Evolutionary conservation across 2,888 invertebrate genomes (phyloP).

Genomic region (Minunthozetes semirufus): DNA sequence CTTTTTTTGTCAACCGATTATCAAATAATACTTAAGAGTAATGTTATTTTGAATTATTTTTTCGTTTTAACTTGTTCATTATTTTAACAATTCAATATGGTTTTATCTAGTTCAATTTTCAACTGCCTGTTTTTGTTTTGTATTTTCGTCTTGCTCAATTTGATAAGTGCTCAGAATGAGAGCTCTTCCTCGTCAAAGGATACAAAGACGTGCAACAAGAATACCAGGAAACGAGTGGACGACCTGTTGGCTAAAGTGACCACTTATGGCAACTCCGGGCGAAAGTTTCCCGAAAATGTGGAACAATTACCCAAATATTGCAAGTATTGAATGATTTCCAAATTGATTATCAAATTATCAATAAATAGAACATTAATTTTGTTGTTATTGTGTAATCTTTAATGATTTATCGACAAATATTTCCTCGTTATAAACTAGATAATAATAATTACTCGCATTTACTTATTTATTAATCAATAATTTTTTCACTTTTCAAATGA

Average conservation of each 20-base stretch:
- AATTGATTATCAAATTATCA: background rate
- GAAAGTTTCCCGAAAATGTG: conserved; percentile 20
- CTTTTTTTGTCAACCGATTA: too few species aligned
- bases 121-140: too few species aligned
- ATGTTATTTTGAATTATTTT: too few species aligned
- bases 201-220: background rate
- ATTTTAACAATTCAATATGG: too few species aligned
- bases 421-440: too few species aligned
- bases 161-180: background rate
- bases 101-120: too few species aligned
- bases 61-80: too few species aligned
- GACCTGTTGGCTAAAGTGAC: conserved; percentile 11
- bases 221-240: conserved; percentile 3
- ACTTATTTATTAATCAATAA: too few species aligned
- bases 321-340: conserved; percentile 2
- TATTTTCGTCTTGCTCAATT: background rate
- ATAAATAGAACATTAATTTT: background rate
- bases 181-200: background rate
- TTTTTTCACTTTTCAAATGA: too few species aligned
- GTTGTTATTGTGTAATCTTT: background rate
- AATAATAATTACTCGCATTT: too few species aligned
- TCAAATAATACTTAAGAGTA: too few species aligned
- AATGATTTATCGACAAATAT: too few species aligned
- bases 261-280: conserved; percentile 22
- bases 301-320: conserved; percentile 20